Evolutionary conservation across 2,113 vertebrate species (phyloP).

Genomic region (Aptenodytes forsteri): DNA sequence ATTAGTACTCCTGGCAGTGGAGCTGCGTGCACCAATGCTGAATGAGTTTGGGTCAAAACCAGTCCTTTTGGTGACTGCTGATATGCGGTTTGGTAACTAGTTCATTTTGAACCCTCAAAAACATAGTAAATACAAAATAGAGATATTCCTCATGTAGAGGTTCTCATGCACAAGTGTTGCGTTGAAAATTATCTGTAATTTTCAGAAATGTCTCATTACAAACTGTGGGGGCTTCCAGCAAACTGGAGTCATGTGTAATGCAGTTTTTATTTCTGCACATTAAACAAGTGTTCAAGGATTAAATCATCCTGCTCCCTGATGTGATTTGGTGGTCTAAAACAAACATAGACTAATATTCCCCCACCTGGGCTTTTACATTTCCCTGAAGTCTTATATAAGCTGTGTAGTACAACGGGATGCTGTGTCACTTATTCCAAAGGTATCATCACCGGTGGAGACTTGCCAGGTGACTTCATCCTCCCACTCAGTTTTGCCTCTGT

Average conservation of each 20-base stretch:
- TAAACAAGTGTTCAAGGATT: constrained; percentile 29
- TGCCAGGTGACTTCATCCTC: constrained; percentile 71
- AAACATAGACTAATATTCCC: constrained; percentile 39
- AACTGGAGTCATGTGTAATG: neutral
- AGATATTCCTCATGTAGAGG: neutral
- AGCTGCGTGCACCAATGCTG: neutral
- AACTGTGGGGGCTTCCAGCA: neutral
- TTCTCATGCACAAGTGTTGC: neutral
- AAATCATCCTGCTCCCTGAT: constrained; percentile 44
- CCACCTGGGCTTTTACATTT: constrained; percentile 51
- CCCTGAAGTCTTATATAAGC: constrained; percentile 63
- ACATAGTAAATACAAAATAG: neutral
- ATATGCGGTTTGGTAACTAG: neutral
- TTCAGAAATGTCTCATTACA: neutral
- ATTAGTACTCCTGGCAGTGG: neutral
- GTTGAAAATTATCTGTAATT: neutral
- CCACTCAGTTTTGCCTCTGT: constrained; percentile 64
- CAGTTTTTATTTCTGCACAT: neutral
- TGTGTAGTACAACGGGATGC: constrained; percentile 53
- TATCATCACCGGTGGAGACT: constrained; percentile 65
- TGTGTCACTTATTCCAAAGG: constrained; percentile 68
- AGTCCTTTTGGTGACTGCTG: neutral
- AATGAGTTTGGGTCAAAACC: neutral
- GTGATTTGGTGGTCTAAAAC: constrained; percentile 50
- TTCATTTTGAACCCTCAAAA: neutral